Evolutionary conservation across 2,113 vertebrate species (phyloP).

Genomic region (Psilopogon haemacephalus): DNA sequence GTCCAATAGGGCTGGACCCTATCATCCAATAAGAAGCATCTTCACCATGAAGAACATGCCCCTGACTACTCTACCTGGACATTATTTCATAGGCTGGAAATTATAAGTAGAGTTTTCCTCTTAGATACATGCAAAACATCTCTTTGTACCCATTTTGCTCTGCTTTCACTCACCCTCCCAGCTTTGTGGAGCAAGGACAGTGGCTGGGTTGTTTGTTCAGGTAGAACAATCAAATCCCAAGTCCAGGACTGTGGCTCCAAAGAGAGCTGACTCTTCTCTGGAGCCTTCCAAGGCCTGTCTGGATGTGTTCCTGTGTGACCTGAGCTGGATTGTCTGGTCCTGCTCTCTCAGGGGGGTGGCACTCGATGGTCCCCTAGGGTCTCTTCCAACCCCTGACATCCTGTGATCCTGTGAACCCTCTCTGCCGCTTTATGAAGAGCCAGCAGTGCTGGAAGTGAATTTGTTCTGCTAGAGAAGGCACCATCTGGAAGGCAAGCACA

Average conservation of each 20-base stretch:
- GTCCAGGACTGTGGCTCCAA: fast-evolving
- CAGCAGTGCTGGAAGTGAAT: background rate
- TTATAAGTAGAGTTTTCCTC: background rate
- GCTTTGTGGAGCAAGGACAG: background rate
- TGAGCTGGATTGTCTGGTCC: too few species aligned
- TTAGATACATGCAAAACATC: background rate
- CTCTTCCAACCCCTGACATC: too few species aligned
- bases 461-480: background rate
- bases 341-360: too few species aligned
- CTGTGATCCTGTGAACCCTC: too few species aligned
- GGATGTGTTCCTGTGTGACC: too few species aligned
- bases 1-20: background rate
- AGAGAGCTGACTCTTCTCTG: too few species aligned
- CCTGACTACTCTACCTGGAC: background rate
- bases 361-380: too few species aligned
- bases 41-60: background rate
- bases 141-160: background rate
- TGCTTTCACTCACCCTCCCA: background rate
- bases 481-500: fast-evolving
- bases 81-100: background rate
- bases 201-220: background rate
- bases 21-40: background rate
- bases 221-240: background rate
- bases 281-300: too few species aligned
- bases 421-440: background rate